Base-by-base conservation (phyloP, 2,797 vertebrate species). In the Sorex maritimensis region DNA sequence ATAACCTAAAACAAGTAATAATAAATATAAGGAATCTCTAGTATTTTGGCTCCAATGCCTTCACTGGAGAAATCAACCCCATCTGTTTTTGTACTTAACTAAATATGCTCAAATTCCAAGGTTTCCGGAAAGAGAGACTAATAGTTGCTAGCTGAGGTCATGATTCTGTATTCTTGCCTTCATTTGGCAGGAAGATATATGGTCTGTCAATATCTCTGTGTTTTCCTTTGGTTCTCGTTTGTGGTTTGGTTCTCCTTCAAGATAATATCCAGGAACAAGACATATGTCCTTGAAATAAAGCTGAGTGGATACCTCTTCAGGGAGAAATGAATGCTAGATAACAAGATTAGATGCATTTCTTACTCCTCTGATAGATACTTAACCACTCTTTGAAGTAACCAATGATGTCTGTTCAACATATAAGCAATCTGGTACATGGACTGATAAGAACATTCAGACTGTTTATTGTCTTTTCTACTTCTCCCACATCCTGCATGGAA, bases 151-250 rank as follows among this genome's bases (percentile, higher is more conserved):
- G 8, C 6, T 74, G 28, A 8, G 13, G 46, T 75, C 10, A 8
- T 21, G 1, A 78, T 90, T 90, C 67, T 71, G 2, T 1, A 52
- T 83, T 8, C 44, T 3, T 19, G 26, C 19, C 21, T 92, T 67
- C 44, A 28, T 15, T 34, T 63, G 68, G 9, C 34, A 78, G 88
- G 26, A 26, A 49, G 69, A 81, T 2, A 19, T 30, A 19, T 71
- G 46, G 28, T 71, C 34, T 83, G 2, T 6, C 52, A 26, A 78
- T 14, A 26, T 52, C 30, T 30, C 30, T 30, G 1, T 6, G 41
- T n/a, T 85, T 68, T 30, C 67, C 13, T 71, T 81, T 79, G 19
- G 52, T 73, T 90, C 73, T 84, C 73, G 38, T 26, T 17, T 17
- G 30, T 83, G 69, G 9, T 28, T 63, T 15, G 14, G 58, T 61